Conservation (phyloP, 2,113 vertebrate species). For the Atherinomorus stipes region DNA sequence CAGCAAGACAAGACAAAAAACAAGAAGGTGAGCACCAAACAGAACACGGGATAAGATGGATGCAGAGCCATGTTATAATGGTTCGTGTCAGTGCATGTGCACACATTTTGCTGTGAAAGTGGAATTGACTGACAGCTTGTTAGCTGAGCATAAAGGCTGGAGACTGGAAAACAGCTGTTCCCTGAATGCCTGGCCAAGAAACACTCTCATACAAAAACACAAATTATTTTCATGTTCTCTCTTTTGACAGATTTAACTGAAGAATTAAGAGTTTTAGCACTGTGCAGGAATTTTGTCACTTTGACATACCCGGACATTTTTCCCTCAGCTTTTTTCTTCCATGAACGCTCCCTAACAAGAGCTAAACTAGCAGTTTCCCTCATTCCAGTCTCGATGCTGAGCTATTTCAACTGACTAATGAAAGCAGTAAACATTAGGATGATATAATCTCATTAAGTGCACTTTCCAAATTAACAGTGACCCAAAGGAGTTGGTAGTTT, state of each 20-base stretch:
- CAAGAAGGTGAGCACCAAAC: conserved; percentile 78
- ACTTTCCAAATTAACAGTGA: neutral
- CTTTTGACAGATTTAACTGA: neutral
- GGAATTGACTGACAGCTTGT: neutral
- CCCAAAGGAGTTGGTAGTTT: neutral
- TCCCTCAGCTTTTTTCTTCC: no score
- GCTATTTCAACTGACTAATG: neutral
- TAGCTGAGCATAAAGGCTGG: neutral
- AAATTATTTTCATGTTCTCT: no score
- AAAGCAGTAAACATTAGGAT: no score
- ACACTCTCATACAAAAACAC: no score
- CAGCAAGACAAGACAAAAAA: conserved; percentile 80
- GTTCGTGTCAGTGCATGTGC: conserved; percentile 10
- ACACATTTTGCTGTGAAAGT: neutral
- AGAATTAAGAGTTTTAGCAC: no score
- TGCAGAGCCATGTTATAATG: neutral
- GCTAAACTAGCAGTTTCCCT: no score
- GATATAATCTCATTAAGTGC: neutral
- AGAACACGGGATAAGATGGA: conserved; percentile 18
- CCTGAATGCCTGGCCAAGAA: no score
- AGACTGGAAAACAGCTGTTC: neutral
- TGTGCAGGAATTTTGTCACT: no score
- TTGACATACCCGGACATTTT: no score
- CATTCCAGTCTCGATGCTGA: neutral
- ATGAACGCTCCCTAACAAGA: no score